phyloP scores from a whole-genome alignment of 2,113 vertebrate genomes.

The Pontoporia blainvillei region DNA sequence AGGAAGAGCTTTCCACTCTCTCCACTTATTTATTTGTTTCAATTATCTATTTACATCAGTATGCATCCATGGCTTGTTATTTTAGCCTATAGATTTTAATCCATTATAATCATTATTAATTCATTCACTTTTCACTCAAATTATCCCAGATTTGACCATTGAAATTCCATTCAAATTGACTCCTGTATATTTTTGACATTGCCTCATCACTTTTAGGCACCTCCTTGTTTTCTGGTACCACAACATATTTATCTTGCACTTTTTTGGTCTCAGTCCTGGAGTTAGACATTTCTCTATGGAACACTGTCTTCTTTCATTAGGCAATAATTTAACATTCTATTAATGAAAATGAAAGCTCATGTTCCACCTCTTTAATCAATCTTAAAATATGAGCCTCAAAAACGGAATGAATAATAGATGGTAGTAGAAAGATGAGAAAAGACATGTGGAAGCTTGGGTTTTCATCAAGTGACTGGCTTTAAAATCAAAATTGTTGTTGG shows the following conservation, averaged over 20 bases:
- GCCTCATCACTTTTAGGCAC: neutral
- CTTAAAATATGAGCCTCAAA: neutral
- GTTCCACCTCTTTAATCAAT: neutral
- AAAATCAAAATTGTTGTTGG: neutral
- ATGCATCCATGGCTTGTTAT: neutral
- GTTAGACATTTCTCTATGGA: neutral
- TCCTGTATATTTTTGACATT: neutral
- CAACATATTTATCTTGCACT: neutral
- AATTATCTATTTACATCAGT: neutral
- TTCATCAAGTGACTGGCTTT: neutral
- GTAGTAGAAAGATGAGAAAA: neutral
- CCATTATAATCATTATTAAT: neutral
- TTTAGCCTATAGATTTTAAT: neutral
- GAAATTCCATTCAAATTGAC: neutral
- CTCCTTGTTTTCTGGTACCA: neutral
- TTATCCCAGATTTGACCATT: neutral
- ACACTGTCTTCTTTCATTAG: neutral
- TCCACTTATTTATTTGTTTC: neutral
- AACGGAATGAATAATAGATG: neutral
- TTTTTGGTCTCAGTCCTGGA: neutral
- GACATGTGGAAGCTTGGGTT: neutral
- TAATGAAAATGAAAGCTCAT: slow-evolving; percentile 17
- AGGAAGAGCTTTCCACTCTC: neutral
- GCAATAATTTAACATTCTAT: neutral
- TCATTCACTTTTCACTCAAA: neutral